Percentiles rank a stretch among this genome's conserved stretches.
These are phyloP conservation scores for Spondyliosoma cantharus DNA, from an alignment of 2,797 vertebrate species.

Conservation along the genomic window DNA sequence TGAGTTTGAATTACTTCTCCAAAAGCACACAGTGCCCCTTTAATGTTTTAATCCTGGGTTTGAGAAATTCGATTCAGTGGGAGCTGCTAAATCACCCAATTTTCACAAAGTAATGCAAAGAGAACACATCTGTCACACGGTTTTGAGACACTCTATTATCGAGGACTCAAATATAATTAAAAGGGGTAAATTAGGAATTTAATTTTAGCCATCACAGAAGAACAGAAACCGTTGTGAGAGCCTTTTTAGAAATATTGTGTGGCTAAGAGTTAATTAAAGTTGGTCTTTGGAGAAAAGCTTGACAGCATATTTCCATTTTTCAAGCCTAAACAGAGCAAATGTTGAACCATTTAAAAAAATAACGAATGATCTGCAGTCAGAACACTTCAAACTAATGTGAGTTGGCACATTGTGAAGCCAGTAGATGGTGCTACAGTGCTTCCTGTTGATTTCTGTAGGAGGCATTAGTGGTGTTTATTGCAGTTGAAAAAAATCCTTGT, in stretches of 20 bases:
- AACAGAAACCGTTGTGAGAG: conserved; percentile 13
- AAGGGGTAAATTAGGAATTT: conserved; percentile 22
- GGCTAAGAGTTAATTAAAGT: conserved; percentile 48
- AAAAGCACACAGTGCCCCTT: not conserved
- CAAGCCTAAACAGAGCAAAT: conserved; percentile 24
- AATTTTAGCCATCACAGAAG: conserved; percentile 24
- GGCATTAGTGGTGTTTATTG: not conserved
- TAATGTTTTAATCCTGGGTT: not conserved
- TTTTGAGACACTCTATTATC: conserved; percentile 9
- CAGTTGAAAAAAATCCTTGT: conserved; percentile 4
- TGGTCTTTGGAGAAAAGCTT: not conserved
- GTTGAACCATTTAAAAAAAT: conserved; percentile 3
- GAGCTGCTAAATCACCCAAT: not conserved
- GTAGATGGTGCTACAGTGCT: conserved; percentile 65
- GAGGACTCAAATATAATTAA: conserved; percentile 7
- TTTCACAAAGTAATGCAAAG: conserved; percentile 10
- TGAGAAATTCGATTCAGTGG: conserved; percentile 7
- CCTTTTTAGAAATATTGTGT: conserved; percentile 15
- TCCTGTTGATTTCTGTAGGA: not conserved
- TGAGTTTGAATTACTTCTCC: no score
- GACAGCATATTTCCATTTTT: conserved; percentile 22
- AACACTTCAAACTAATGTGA: not conserved
- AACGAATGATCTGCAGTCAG: conserved; percentile 3
- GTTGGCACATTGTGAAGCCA: conserved; percentile 35
- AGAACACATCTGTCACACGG: conserved; percentile 3